phyloP scores from a whole-genome alignment of 2,113 vertebrate genomes.

The Apodemus sylvaticus region DNA sequence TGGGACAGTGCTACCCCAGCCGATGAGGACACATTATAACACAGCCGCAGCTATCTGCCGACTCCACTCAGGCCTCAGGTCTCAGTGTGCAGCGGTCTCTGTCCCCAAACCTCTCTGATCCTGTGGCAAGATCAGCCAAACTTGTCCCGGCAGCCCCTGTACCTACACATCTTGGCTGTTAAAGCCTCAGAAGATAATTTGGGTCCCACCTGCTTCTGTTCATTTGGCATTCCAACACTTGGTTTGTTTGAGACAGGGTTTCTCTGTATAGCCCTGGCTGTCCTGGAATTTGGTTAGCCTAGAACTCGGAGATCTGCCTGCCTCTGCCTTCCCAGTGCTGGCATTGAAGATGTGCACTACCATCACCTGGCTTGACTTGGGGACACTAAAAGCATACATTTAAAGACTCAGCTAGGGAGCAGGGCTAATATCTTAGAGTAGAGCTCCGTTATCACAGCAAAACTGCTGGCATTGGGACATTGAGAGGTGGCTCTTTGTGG shows the following conservation, averaged over 20 bases:
- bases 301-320: not conserved
- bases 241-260: not conserved
- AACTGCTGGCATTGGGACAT: not conserved
- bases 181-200: not conserved
- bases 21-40: fast-evolving
- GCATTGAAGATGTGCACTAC: not conserved
- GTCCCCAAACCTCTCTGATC: not conserved
- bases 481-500: not conserved
- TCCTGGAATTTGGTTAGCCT: not conserved
- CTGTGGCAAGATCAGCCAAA: not conserved
- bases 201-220: not conserved
- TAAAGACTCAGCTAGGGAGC: not conserved
- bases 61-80: not conserved
- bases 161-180: not conserved
- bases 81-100: not conserved
- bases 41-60: fast-evolving
- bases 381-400: not conserved
- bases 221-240: not conserved
- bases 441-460: not conserved
- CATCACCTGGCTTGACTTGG: not conserved
- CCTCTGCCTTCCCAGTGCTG: not conserved
- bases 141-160: fast-evolving
- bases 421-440: not conserved
- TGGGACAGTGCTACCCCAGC: not conserved
- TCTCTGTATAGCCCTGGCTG: not conserved